Conservation (phyloP, 2,888 invertebrate genomes). For the Clusia tigrina region DNA sequence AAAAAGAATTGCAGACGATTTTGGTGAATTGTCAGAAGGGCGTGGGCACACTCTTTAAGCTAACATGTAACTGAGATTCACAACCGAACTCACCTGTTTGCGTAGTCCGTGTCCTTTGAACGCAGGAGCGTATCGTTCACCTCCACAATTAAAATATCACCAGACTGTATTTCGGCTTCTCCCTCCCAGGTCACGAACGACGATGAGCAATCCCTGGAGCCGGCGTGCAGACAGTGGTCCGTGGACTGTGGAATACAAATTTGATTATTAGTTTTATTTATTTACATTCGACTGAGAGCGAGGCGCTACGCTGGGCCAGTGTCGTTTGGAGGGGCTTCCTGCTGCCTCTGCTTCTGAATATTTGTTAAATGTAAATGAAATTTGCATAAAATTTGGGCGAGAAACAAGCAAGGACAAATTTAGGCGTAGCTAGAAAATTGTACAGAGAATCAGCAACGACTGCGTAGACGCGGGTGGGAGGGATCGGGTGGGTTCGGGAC, state of each 20-base stretch:
- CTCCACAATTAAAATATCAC: slow-evolving; percentile 76
- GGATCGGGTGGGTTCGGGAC: not conserved
- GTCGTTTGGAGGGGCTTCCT: no score
- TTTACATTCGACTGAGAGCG: no score
- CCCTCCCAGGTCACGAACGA: slow-evolving; percentile 74
- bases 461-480: not conserved
- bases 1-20: no score
- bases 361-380: no score
- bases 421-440: not conserved
- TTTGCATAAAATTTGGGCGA: no score
- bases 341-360: no score
- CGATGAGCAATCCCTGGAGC: slow-evolving; percentile 68
- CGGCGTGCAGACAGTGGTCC: slow-evolving; percentile 60
- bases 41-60: no score
- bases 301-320: no score
- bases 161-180: slow-evolving; percentile 74
- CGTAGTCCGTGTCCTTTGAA: slow-evolving; percentile 50
- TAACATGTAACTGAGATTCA: no score
- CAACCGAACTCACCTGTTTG: slow-evolving; percentile 48
- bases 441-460: not conserved
- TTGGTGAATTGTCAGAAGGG: no score
- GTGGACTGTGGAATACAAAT: slow-evolving; percentile 60
- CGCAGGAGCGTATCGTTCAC: slow-evolving; percentile 72
- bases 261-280: no score
- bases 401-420: no score